Evolutionary conservation across 2,113 vertebrate species (phyloP).

Genomic region (Peromyscus californicus): DNA sequence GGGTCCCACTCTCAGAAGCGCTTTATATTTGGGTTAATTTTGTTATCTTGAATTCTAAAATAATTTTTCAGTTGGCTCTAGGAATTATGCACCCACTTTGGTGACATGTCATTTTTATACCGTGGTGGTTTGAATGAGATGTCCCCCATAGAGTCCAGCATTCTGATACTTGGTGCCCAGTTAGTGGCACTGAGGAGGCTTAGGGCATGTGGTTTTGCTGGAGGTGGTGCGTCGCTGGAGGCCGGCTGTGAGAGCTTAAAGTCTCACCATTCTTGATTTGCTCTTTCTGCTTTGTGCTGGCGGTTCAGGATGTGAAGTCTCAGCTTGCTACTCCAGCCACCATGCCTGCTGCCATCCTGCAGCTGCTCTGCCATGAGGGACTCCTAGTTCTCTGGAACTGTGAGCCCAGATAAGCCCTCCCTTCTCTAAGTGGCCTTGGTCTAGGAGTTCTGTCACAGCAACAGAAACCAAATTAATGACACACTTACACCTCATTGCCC

Average conservation of each 20-base stretch:
- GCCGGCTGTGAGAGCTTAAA: background rate
- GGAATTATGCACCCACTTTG: background rate
- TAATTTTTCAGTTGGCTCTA: background rate
- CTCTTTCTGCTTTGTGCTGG: background rate
- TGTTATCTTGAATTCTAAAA: constrained; percentile 4
- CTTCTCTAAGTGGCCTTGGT: background rate
- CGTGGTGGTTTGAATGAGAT: background rate
- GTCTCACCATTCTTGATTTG: background rate
- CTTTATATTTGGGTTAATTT: background rate
- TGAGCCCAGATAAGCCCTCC: background rate
- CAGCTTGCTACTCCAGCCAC: background rate
- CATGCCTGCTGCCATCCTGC: background rate
- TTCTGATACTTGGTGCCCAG: background rate
- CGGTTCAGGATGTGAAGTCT: background rate
- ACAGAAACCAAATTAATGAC: background rate
- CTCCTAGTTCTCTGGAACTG: background rate
- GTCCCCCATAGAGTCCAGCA: background rate
- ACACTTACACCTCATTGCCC: background rate
- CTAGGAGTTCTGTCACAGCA: background rate
- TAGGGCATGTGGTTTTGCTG: background rate
- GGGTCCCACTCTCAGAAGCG: background rate
- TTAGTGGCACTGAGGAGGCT: background rate
- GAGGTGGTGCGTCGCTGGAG: background rate
- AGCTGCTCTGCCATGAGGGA: background rate
- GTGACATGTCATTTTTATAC: background rate